Conservation (phyloP, 2,888 invertebrate genomes). For the Agelastica alni region DNA sequence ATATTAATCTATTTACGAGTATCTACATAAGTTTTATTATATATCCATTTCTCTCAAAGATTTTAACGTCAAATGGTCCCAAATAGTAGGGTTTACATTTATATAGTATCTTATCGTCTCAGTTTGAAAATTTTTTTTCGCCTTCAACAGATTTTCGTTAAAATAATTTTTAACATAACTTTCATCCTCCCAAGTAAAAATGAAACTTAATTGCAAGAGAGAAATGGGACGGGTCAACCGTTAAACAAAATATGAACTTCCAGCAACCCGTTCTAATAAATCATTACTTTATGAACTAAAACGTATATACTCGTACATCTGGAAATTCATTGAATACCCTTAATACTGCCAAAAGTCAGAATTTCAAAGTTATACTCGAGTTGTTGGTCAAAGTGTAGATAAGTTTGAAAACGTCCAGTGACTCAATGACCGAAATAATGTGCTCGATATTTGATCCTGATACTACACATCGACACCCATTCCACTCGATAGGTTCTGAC, state of each 20-base stretch:
- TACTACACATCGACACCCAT: not conserved
- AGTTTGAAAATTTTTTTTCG: no score
- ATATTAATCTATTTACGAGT: no score
- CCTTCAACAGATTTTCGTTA: no score
- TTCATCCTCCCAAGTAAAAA: not conserved
- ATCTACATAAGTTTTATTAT: no score
- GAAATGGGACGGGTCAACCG: constrained; percentile 5
- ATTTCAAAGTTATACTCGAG: constrained; percentile 2
- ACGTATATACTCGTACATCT: not conserved
- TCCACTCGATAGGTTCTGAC: no score
- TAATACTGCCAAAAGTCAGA: not conserved
- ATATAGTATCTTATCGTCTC: no score
- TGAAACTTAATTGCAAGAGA: not conserved
- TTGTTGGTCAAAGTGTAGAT: not conserved
- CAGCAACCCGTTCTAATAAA: constrained; percentile 5
- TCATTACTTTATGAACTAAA: not conserved
- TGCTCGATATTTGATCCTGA: not conserved
- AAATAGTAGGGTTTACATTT: no score
- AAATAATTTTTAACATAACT: no score
- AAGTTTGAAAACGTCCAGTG: constrained; percentile 9
- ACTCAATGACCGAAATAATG: constrained; percentile 6
- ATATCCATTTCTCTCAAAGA: no score
- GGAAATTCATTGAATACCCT: constrained; percentile 1
- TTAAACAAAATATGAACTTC: constrained; percentile 1
- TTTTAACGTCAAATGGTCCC: no score